These are phyloP conservation scores for Drosophila arawakana DNA, from an alignment of 1,140 invertebrate species.

Conservation along the genomic window DNA sequence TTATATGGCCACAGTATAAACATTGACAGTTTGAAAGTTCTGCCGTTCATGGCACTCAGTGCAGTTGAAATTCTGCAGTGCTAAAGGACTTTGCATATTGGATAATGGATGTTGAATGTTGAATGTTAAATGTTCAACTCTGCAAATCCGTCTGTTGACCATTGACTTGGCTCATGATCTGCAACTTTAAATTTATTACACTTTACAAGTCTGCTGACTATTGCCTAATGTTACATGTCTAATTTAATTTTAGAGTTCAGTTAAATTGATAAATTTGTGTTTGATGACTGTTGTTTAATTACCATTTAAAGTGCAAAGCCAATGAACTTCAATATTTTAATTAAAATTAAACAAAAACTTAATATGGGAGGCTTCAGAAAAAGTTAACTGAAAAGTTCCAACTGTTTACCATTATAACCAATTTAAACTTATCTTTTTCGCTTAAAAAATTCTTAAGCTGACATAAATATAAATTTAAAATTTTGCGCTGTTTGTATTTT, in stretches of 20 bases:
- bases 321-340: no score
- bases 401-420: no score
- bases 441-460: no score
- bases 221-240: conserved; percentile 19
- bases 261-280: conserved; percentile 40
- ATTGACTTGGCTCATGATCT: conserved; percentile 36
- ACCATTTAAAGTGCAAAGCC: background rate
- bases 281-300: conserved; percentile 7
- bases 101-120: no score
- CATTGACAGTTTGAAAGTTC: conserved; percentile 51
- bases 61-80: background rate
- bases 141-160: conserved; percentile 26
- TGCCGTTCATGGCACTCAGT: conserved; percentile 15
- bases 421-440: no score
- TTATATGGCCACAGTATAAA: conserved; percentile 61
- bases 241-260: conserved; percentile 36
- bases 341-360: no score
- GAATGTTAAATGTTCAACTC: no score
- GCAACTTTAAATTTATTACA: conserved; percentile 27
- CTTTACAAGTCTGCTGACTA: background rate
- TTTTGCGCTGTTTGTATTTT: no score
- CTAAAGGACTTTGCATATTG: no score
- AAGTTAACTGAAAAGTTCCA: no score
- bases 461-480: no score
- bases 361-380: no score